Evolutionary conservation across 2,113 vertebrate species (phyloP).

Genomic region (Cottus gobio): DNA sequence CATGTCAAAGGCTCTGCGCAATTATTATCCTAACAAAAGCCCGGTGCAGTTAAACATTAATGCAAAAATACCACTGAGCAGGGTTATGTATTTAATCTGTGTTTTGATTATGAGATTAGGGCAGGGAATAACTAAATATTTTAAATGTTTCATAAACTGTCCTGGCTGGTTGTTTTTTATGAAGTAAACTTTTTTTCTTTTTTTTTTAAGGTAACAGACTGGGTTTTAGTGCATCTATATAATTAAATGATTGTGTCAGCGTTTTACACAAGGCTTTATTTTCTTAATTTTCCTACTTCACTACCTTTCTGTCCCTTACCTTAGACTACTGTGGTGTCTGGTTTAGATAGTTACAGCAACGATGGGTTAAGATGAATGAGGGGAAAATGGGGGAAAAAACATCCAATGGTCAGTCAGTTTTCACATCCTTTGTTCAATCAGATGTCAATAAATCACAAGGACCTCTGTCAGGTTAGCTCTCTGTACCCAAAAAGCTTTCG

Average conservation of each 20-base stretch:
- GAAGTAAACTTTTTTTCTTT: too few relatives aligned
- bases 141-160: not conserved
- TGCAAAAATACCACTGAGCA: not conserved
- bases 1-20: conserved; percentile 24
- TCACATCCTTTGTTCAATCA: not conserved
- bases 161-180: not conserved
- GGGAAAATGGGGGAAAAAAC: not conserved
- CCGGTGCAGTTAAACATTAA: conserved; percentile 15
- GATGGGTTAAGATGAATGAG: not conserved
- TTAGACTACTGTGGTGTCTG: not conserved
- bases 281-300: not conserved
- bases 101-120: conserved; percentile 2
- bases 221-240: not conserved
- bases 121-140: not conserved
- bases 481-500: conserved; percentile 4
- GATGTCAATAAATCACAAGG: conserved; percentile 20
- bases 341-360: conserved; percentile 1
- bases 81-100: not conserved
- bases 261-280: not conserved
- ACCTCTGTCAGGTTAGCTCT: conserved; percentile 8
- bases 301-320: not conserved
- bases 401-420: not conserved
- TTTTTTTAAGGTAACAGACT: not conserved
- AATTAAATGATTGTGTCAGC: not conserved
- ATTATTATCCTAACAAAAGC: conserved; percentile 2